Conservation (phyloP, 1,140 invertebrate genomes). For the Mamestra configurata region DNA sequence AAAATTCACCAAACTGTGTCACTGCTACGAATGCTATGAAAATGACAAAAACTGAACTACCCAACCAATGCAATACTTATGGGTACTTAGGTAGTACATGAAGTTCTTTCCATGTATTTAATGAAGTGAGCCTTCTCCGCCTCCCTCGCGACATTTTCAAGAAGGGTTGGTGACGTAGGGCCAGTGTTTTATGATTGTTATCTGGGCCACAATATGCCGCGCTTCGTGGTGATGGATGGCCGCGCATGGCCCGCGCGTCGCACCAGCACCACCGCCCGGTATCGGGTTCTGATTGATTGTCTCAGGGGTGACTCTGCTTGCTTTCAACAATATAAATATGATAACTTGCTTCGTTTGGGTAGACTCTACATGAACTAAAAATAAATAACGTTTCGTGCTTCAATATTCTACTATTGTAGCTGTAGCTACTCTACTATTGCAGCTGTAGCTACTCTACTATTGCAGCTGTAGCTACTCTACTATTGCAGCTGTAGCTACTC, state of each 20-base stretch:
- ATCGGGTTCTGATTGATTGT: slow-evolving; percentile 27
- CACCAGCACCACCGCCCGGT: not conserved
- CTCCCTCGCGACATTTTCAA: not conserved
- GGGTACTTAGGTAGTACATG: too few relatives aligned
- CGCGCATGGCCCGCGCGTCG: not conserved
- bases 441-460: too few relatives aligned
- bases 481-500: too few relatives aligned
- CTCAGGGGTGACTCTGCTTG: slow-evolving; percentile 2
- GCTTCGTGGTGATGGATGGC: slow-evolving; percentile 30
- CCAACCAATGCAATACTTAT: too few relatives aligned
- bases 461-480: too few relatives aligned
- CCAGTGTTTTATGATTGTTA: slow-evolving; percentile 34
- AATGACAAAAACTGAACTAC: too few relatives aligned
- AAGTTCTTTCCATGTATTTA: not conserved
- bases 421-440: too few relatives aligned
- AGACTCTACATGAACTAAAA: too few relatives aligned
- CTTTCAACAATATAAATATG: not conserved
- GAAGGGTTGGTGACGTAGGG: not conserved
- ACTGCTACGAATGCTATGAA: too few relatives aligned
- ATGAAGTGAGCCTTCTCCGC: not conserved
- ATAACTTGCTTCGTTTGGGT: not conserved
- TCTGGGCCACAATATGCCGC: slow-evolving; percentile 27
- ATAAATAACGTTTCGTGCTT: too few relatives aligned
- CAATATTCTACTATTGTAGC: too few relatives aligned
- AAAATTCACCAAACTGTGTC: too few relatives aligned